Evolutionary conservation across 2,797 vertebrate genomes (phyloP), one percentile per base, ranked within the genome.

Genomic region (Hydrocynus forskahlii): DNA sequence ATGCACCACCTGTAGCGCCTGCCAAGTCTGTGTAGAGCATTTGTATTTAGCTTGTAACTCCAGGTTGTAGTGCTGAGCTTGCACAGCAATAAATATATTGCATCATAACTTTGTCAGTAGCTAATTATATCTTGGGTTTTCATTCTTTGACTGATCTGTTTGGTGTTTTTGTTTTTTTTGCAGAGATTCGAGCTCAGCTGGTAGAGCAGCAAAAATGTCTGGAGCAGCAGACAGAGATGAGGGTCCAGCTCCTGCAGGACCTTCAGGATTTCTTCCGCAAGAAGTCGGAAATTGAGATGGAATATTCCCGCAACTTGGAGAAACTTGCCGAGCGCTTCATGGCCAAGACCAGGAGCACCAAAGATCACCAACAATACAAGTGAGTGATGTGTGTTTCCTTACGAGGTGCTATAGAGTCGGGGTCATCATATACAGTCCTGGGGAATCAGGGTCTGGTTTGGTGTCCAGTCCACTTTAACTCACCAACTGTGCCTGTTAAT

Each of bases 241-340:
- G 98, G 88, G 96, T 97, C 81, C 98, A 99, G 88, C 96, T 99
- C 81, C 95, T 98, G 79, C 97, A 99, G 91, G 97, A 98, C 88
- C 96, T 99, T 29, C 98, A 99, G 91, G 98, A 99, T 89, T 99
- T 99, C 94, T 99, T 99, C 94, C 95, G 97, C 80, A 99, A 99
- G 92, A 99, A 99, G 89, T 94, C 97, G 0, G 98, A 99, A 93
- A 99, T 99, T 78, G 98, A 99, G 91, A 97, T 96, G 66, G 98
- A 99, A 78, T 99, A 99, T 89, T 99, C 98, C 17, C 95, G 98
- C 70, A 99, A 97, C 89, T 88, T 99, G 84, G 98, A 99, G 91
- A 99, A 98, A 83, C 88, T 99, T 87, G 98, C 98, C 0, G 98
- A 99, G 76, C 96, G 98, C 81, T 99, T 99, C 92, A 99, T 99